Percentiles rank a stretch among this genome's conserved stretches.
These are phyloP conservation scores for Melieria crassipennis DNA, from an alignment of 2,888 invertebrate genomes.

Conservation along the genomic window DNA sequence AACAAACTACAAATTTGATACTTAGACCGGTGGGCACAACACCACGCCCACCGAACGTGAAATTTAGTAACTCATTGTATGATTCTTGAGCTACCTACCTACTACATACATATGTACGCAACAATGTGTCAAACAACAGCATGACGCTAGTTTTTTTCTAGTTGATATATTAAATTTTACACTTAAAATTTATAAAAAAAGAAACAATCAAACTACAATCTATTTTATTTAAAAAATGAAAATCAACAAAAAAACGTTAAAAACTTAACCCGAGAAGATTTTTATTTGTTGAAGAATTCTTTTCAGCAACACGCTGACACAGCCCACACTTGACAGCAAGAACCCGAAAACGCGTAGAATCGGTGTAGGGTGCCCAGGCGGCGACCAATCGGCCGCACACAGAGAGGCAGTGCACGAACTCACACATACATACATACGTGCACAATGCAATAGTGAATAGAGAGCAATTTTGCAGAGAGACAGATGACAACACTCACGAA, in stretches of 20 bases:
- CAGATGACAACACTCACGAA: neutral
- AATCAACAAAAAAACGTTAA: slow-evolving; percentile 32
- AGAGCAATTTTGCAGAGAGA: slow-evolving; percentile 3
- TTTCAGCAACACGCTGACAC: neutral
- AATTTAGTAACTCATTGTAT: too few species aligned
- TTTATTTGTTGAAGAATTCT: slow-evolving; percentile 27
- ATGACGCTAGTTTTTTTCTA: slow-evolving; percentile 55
- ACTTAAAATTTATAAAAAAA: slow-evolving; percentile 54
- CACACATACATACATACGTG: neutral
- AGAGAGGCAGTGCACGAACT: neutral
- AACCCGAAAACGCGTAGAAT: too few species aligned
- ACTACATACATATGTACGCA: too few species aligned
- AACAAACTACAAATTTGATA: slow-evolving; percentile 6
- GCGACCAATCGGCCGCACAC: too few species aligned
- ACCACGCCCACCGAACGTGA: too few species aligned
- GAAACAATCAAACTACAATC: slow-evolving; percentile 37
- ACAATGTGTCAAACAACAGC: slow-evolving; percentile 33
- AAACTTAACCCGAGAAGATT: slow-evolving; percentile 26
- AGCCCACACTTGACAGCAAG: too few species aligned
- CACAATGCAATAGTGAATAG: too few species aligned
- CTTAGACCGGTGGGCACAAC: slow-evolving; percentile 17
- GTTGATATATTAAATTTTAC: slow-evolving; percentile 57
- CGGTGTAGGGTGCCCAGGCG: too few species aligned
- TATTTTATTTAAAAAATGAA: slow-evolving; percentile 25
- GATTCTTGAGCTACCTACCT: too few species aligned